Conservation (phyloP, 2,797 vertebrate species). For the Rhabdophis nuchalis region DNA sequence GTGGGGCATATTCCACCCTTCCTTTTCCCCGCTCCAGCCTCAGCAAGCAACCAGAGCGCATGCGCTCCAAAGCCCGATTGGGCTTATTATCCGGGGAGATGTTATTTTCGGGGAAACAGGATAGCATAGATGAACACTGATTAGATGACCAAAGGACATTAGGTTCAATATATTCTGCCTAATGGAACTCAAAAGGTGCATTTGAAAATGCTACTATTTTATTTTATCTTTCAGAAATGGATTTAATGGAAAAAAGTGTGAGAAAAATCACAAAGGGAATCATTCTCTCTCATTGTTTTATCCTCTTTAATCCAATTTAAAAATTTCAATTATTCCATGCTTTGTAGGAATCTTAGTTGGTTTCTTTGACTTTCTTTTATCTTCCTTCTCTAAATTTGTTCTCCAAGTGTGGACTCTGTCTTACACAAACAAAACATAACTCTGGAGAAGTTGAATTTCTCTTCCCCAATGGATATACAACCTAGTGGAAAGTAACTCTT, state of each 20-base stretch:
- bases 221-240: not conserved
- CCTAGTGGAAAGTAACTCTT: constrained; percentile 56
- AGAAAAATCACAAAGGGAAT: not conserved
- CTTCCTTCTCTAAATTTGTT: constrained; percentile 1
- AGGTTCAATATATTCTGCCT: not conserved
- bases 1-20: too few relatives aligned
- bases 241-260: not conserved
- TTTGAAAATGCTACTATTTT: not conserved
- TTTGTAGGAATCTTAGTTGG: constrained; percentile 2
- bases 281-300: not conserved
- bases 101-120: too few relatives aligned
- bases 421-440: constrained; percentile 44
- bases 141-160: constrained; percentile 23
- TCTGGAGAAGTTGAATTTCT: constrained; percentile 35
- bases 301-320: not conserved
- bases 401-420: constrained; percentile 12
- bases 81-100: too few relatives aligned
- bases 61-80: too few relatives aligned
- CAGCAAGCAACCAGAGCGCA: too few relatives aligned
- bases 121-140: constrained; percentile 19
- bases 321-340: constrained; percentile 29
- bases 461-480: constrained; percentile 46
- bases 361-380: constrained; percentile 25
- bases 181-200: not conserved
- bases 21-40: too few relatives aligned